Evolutionary conservation across 2,113 vertebrate species (phyloP).

Genomic region (Pitta sordida): DNA sequence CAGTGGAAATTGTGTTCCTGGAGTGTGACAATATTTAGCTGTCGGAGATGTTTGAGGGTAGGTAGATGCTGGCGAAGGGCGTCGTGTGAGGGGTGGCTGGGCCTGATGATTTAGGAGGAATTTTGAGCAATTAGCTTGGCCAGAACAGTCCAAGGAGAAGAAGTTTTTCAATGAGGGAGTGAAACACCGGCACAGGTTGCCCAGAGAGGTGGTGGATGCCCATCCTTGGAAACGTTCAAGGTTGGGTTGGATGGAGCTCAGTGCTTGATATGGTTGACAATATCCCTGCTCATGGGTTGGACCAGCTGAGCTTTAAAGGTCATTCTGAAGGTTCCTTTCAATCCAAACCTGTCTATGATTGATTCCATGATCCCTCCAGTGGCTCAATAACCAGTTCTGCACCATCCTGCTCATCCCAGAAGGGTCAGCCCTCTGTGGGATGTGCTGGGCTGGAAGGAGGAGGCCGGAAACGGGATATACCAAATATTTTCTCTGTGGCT

Average conservation of each 20-base stretch:
- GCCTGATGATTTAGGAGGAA: background rate
- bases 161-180: background rate
- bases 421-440: accelerated
- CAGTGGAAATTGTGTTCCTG: background rate
- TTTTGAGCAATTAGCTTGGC: background rate
- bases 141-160: background rate
- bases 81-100: accelerated
- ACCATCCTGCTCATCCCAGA: background rate
- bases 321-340: background rate
- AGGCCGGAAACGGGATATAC: background rate
- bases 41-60: background rate
- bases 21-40: background rate
- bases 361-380: background rate
- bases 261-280: background rate
- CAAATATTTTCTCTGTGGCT: background rate
- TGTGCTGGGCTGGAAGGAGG: background rate
- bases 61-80: accelerated
- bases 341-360: background rate
- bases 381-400: background rate
- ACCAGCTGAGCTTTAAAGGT: background rate
- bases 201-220: background rate
- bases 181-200: background rate
- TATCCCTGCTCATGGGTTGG: background rate
- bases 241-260: accelerated
- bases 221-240: background rate